Evolutionary conservation across 2,888 invertebrate species (phyloP), one percentile per base, ranked within the genome.

Genomic region (Agriopis aurantiaria): DNA sequence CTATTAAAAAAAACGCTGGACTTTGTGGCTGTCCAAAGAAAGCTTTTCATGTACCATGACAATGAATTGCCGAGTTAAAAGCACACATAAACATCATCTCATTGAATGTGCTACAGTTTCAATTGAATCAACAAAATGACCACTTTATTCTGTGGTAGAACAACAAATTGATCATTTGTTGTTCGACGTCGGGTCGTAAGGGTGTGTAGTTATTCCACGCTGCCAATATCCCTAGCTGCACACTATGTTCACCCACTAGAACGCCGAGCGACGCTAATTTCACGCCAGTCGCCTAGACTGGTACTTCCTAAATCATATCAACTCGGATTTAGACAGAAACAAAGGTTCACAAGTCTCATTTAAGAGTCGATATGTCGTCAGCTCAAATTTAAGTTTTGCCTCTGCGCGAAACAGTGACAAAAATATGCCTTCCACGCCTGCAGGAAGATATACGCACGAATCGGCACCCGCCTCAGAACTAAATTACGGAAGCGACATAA

Each of bases 191-290:
- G 17, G 1, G 49, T 49, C 49, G 14, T 49, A 60, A 41, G 60
- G 41, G 60, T 60, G 60, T 60, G 49, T 49, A 51, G 49, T 51
- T 61, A 33, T 8, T 58, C 58, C 33, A 23, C 58, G 12, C 23
- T 17, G 8, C 10, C n/a, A 23, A n/a, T 45, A 61, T 41, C 11
- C 8, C 43, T 46, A 33, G 8, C 14, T 43, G 46, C 9, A 48
- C 57, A 23, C 46, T 52, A 58, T 53, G 56, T 65, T 41, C 60
- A 60, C 14, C 41, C 55, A 60, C 56, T 69, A 61, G 43, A 69
- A 61, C 69, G 17, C 9, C 52, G 64, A 40, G 60, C 61, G 14
- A n/a, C 52, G 65, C 68, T 68, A 71, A 71, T 71, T 71, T 72
- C 68, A 68, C 71, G 71, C 65, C 60, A 58, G 71, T 12, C 65